phyloP scores from a whole-genome alignment of 1,140 invertebrate genomes.

The Yoshiicerus persimilis region DNA sequence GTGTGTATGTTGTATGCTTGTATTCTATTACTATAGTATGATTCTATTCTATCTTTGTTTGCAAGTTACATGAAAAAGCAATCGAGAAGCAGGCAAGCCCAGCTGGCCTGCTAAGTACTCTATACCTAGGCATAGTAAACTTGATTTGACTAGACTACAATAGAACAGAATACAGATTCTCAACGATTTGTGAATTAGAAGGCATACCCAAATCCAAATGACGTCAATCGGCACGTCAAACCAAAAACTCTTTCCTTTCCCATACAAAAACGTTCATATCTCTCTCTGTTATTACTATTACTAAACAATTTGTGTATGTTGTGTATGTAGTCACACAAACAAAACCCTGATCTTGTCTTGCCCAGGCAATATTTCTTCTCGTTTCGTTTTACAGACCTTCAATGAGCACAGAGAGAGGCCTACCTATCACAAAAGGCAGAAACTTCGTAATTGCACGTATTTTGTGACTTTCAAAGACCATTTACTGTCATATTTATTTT shows the following conservation, averaged over 20 bases:
- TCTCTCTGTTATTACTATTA: neutral
- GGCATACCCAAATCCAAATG: slow-evolving; percentile 16
- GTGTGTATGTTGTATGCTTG: neutral
- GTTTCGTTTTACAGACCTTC: neutral
- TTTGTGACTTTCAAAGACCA: neutral
- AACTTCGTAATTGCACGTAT: neutral
- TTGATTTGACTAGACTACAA: neutral
- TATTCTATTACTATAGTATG: neutral
- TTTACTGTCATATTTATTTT: neutral
- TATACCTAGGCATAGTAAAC: neutral
- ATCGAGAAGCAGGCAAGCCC: neutral
- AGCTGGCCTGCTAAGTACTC: neutral
- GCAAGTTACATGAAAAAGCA: neutral
- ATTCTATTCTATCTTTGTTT: neutral
- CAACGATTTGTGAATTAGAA: slow-evolving; percentile 7
- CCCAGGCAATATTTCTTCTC: neutral
- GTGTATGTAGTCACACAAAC: neutral
- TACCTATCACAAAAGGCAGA: neutral
- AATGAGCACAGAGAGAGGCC: too few species aligned
- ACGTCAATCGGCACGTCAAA: slow-evolving; percentile 18
- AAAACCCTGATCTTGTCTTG: neutral
- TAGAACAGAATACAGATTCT: neutral
- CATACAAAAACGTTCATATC: neutral
- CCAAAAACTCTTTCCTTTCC: neutral
- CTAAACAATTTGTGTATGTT: neutral